phyloP scores from a whole-genome alignment of 2,113 vertebrate genomes.

The Canis aureus region DNA sequence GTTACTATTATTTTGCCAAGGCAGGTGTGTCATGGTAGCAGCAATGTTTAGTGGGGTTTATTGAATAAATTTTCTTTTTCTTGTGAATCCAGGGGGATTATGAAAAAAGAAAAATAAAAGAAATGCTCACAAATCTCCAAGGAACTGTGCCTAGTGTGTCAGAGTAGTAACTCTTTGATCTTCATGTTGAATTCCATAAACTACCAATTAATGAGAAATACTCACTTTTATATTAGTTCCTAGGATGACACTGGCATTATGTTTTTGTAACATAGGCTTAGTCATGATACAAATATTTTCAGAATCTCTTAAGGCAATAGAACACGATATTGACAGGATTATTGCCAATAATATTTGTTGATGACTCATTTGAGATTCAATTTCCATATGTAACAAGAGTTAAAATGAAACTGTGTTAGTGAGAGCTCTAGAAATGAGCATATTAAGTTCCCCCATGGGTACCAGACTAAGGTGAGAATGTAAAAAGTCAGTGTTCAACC shows the following conservation, averaged over 20 bases:
- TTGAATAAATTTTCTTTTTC: neutral
- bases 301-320: neutral
- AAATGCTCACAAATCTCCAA: neutral
- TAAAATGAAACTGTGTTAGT: neutral
- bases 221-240: neutral
- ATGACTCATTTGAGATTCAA: neutral
- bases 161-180: slow-evolving; percentile 20
- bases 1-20: neutral
- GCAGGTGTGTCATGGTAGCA: neutral
- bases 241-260: neutral
- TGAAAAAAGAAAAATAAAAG: neutral
- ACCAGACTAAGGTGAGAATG: neutral
- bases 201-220: neutral
- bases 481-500: neutral
- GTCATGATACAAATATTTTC: neutral
- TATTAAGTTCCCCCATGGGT: neutral
- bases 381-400: neutral
- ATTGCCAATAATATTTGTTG: neutral
- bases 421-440: neutral
- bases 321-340: neutral
- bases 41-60: neutral
- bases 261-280: neutral
- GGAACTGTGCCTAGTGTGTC: neutral
- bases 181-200: slow-evolving; percentile 3
- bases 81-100: neutral